These are phyloP conservation scores for Esox masquinongy DNA, from an alignment of 2,797 vertebrate species.

Conservation along the genomic window DNA sequence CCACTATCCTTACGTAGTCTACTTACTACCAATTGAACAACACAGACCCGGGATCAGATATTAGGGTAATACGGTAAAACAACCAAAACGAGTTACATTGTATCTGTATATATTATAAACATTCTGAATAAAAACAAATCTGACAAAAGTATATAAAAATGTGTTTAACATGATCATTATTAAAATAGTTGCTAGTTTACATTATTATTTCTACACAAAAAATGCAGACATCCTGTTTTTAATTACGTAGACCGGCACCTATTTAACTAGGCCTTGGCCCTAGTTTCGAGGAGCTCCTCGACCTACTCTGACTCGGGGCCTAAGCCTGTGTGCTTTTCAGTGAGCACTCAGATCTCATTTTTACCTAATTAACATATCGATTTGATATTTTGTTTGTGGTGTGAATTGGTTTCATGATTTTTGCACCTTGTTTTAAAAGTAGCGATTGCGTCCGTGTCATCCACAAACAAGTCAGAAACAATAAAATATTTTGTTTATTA, in stretches of 20 bases:
- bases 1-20: background rate
- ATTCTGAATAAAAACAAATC: background rate
- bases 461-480: background rate
- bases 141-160: background rate
- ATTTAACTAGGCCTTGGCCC: no score
- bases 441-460: background rate
- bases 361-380: no score
- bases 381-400: no score
- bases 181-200: background rate
- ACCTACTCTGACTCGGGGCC: no score
- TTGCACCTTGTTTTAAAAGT: no score
- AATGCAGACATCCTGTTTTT: no score
- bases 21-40: background rate
- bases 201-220: background rate
- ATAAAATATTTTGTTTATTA: no score
- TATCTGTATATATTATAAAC: background rate
- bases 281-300: no score
- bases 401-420: no score
- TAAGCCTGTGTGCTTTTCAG: no score
- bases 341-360: no score
- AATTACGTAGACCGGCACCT: no score
- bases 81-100: background rate
- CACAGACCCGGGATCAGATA: background rate
- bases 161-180: background rate
- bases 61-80: background rate